These are phyloP conservation scores for Geodia barretti DNA, from an alignment of 37 sponge, comb jelly and placozoan genomes.

Conservation along the genomic window DNA sequence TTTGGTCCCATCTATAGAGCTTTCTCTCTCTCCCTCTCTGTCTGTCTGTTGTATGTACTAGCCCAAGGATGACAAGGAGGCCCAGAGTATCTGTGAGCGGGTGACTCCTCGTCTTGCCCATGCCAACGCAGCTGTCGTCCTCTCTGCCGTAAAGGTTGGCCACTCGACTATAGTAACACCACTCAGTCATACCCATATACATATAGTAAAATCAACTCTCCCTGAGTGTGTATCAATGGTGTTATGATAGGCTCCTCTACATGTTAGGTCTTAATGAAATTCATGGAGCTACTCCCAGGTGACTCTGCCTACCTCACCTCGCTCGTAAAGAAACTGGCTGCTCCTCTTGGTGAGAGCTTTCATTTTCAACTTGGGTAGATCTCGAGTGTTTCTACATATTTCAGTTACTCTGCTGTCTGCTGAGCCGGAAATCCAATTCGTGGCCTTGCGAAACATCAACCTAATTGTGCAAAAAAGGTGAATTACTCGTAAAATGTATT, in stretches of 20 bases:
- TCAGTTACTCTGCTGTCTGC: conserved; percentile 93
- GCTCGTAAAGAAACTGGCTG: conserved; percentile 89
- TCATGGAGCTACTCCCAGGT: conserved; percentile 82
- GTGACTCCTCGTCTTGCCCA: conserved; percentile 97
- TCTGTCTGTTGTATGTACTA: conserved; percentile 60
- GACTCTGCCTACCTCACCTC: conserved; percentile 68
- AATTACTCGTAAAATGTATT: neutral
- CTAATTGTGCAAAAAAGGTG: conserved; percentile 97
- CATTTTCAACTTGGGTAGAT: too few species aligned
- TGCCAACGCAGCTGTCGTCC: conserved; percentile 98
- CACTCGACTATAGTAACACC: too few species aligned
- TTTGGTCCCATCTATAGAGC: too few species aligned
- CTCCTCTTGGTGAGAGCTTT: conserved; percentile 93
- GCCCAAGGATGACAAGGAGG: conserved; percentile 86
- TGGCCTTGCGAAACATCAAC: conserved; percentile 97
- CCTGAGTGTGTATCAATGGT: neutral
- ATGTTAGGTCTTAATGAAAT: conserved; percentile 83
- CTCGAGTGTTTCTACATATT: neutral
- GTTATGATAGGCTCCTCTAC: neutral
- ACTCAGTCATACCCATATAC: too few species aligned
- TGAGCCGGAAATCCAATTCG: conserved; percentile 99
- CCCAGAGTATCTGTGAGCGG: conserved; percentile 96
- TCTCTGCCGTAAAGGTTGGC: conserved; percentile 95
- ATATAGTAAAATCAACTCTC: too few species aligned
- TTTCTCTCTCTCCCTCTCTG: too few species aligned